phyloP scores from a whole-genome alignment of 2,797 vertebrate species.

The Myotis findleyi region DNA sequence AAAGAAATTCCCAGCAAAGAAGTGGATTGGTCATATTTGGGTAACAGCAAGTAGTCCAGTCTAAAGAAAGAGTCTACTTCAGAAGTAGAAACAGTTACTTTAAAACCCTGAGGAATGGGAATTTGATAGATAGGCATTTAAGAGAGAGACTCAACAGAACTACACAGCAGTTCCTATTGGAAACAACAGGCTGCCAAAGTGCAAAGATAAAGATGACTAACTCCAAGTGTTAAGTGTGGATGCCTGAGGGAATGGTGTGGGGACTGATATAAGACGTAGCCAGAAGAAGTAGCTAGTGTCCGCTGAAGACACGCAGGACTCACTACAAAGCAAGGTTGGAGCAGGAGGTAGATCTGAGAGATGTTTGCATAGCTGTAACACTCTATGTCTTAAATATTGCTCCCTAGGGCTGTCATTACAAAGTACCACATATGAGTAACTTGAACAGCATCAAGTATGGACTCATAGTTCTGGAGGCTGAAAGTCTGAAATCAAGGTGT shows the following conservation, averaged over 20 bases:
- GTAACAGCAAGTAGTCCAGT: background rate
- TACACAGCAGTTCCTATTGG: background rate
- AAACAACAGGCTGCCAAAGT: background rate
- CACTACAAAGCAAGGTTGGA: background rate
- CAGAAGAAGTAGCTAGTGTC: background rate
- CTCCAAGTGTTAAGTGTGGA: background rate
- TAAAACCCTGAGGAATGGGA: background rate
- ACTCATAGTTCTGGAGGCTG: background rate
- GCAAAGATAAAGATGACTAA: background rate
- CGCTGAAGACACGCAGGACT: background rate
- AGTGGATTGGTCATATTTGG: background rate
- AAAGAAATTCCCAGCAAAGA: conserved; percentile 1
- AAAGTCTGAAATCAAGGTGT: background rate
- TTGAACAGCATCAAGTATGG: background rate
- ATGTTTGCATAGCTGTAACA: background rate
- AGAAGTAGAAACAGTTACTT: background rate
- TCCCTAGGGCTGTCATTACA: background rate
- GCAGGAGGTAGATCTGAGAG: background rate
- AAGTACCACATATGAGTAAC: background rate
- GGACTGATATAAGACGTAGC: rapidly evolving
- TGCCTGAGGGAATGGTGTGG: background rate
- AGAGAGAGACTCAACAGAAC: background rate
- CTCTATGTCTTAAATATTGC: background rate
- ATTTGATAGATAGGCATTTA: background rate
- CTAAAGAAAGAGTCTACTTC: background rate